A percentile compares a stretch with the other conserved stretches of the same genome.
These are phyloP conservation scores for Paramormyrops hopkinsi DNA, from an alignment of 2,797 vertebrate genomes.

Conservation along the genomic window DNA sequence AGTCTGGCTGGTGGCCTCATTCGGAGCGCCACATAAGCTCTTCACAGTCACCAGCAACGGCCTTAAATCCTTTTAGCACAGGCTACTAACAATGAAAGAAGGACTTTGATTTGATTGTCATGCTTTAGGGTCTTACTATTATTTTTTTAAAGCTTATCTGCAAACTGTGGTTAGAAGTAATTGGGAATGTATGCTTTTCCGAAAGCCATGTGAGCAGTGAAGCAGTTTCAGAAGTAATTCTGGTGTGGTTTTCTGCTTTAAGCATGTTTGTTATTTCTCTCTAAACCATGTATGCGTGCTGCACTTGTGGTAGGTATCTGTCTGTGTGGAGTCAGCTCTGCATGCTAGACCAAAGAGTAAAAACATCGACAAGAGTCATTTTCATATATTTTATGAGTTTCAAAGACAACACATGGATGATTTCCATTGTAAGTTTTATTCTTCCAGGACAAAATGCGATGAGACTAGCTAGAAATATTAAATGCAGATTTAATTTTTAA, in stretches of 20 bases:
- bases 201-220: background rate
- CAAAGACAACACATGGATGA: slow-evolving; percentile 18
- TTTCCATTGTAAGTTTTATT: slow-evolving; percentile 46
- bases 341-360: background rate
- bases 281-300: background rate
- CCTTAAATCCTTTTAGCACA: background rate
- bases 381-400: background rate
- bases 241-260: background rate
- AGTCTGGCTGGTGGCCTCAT: background rate
- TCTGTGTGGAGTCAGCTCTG: background rate
- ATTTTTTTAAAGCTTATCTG: background rate
- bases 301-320: background rate
- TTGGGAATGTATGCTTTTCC: background rate
- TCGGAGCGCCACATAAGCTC: background rate
- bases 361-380: background rate
- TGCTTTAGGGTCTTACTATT: background rate
- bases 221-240: background rate
- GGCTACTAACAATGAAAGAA: background rate
- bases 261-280: too few species aligned
- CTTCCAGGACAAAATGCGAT: slow-evolving; percentile 45
- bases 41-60: background rate
- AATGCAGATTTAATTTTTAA: background rate
- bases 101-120: background rate
- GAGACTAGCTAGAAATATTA: background rate
- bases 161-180: background rate